Percentiles rank a stretch among this genome's conserved stretches.
These are phyloP conservation scores for Tetanocera ferruginea DNA, from an alignment of 2,888 invertebrate species.

Conservation along the genomic window DNA sequence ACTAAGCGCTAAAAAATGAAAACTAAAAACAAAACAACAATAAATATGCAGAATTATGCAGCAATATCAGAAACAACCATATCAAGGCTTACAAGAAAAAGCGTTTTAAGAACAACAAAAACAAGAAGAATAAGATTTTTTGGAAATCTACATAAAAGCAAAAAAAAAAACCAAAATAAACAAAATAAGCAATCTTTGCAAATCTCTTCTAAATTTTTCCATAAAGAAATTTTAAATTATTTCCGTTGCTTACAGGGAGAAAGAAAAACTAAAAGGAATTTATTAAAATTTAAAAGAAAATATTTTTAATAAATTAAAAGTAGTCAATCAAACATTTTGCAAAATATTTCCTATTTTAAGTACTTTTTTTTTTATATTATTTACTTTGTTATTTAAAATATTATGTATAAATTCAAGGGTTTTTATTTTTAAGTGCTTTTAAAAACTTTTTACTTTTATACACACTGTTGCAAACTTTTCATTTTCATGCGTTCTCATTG, in stretches of 20 bases:
- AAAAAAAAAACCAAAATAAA: not conserved
- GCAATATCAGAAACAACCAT: conserved; percentile 54
- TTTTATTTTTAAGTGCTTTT: not conserved
- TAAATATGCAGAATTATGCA: conserved; percentile 43
- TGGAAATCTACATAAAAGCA: not conserved
- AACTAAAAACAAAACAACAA: conserved; percentile 36
- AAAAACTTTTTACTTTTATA: not conserved
- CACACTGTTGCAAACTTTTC: not conserved
- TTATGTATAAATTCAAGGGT: not conserved
- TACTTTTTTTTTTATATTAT: not conserved
- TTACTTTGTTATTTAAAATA: not conserved
- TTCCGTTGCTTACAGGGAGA: conserved; percentile 26
- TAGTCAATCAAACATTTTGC: not conserved
- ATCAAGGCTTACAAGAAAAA: conserved; percentile 46
- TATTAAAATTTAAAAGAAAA: not conserved
- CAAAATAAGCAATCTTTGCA: not conserved
- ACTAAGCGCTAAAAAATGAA: conserved; percentile 38
- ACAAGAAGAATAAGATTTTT: conserved; percentile 15
- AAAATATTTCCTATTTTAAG: not conserved
- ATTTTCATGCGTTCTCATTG: not conserved
- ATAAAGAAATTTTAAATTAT: not conserved
- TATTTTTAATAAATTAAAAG: not conserved
- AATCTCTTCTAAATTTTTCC: not conserved
- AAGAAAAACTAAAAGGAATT: not conserved
- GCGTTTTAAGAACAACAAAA: not conserved